These are phyloP conservation scores for Symphodus melops DNA, from an alignment of 2,113 vertebrate species.

Conservation along the genomic window DNA sequence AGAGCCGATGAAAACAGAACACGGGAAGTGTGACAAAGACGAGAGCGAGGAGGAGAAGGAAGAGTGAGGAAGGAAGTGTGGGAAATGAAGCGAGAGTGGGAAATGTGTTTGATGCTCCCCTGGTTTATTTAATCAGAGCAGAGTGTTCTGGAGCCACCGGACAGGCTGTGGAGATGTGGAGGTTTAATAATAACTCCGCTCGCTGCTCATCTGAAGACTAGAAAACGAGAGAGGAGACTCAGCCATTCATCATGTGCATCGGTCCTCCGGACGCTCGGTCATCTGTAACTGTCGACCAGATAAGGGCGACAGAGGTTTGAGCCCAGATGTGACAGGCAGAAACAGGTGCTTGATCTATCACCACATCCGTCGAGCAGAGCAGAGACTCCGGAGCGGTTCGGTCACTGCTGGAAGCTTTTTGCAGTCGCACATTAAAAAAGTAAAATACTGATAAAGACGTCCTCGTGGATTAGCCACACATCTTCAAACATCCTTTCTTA, in stretches of 20 bases:
- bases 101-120: constrained; percentile 17
- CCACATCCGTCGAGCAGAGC: constrained; percentile 58
- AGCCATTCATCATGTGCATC: constrained; percentile 62
- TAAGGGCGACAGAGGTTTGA: constrained; percentile 57
- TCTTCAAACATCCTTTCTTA: neutral
- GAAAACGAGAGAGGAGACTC: constrained; percentile 25
- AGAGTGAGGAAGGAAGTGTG: constrained; percentile 41
- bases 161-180: constrained; percentile 27
- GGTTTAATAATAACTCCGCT: constrained; percentile 57
- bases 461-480: neutral
- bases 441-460: constrained; percentile 15
- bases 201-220: constrained; percentile 24
- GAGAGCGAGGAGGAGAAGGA: constrained; percentile 15
- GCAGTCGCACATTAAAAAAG: constrained; percentile 35
- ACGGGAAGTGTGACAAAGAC: constrained; percentile 49
- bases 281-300: constrained; percentile 70
- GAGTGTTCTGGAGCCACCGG: constrained; percentile 39
- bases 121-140: constrained; percentile 63
- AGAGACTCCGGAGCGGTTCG: constrained; percentile 33
- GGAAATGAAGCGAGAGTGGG: constrained; percentile 48
- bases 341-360: constrained; percentile 70
- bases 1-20: constrained; percentile 60
- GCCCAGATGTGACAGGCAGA: constrained; percentile 59
- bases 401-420: constrained; percentile 13
- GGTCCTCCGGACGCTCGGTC: constrained; percentile 53